These are phyloP conservation scores for Mesorhabditis belari DNA, from an alignment of 2,888 invertebrate species.

Conservation along the genomic window DNA sequence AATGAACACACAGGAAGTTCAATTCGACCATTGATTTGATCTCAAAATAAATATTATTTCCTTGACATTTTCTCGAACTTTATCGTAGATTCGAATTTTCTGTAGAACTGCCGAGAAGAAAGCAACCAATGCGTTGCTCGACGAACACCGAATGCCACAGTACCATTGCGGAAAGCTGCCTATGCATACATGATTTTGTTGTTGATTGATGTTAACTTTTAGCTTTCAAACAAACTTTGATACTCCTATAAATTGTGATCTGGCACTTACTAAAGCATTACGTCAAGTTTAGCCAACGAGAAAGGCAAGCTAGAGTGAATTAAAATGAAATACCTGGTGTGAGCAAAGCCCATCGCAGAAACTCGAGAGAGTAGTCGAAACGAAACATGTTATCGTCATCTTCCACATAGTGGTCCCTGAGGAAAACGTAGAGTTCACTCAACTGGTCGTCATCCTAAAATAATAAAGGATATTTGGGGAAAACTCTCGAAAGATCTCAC, in stretches of 20 bases:
- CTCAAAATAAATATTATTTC: no score
- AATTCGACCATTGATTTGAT: not conserved
- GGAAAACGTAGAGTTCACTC: constrained; percentile 83
- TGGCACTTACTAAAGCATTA: constrained; percentile 63
- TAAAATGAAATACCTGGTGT: not conserved
- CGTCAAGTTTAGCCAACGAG: no score
- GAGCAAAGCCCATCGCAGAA: constrained; percentile 74
- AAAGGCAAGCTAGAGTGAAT: no score
- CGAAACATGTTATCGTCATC: constrained; percentile 99
- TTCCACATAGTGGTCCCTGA: constrained; percentile 98
- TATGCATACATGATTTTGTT: no score
- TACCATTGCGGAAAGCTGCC: constrained; percentile 96
- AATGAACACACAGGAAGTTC: no score
- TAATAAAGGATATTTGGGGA: no score
- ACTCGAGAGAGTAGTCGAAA: constrained; percentile 95
- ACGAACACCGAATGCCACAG: constrained; percentile 87
- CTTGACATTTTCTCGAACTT: no score
- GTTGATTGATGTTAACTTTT: no score
- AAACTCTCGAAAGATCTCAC: no score
- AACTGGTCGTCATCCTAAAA: constrained; percentile 57
- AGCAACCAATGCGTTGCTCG: constrained; percentile 85
- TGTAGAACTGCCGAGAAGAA: constrained; percentile 96
- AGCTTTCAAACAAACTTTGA: no score
- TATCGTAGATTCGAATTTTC: constrained; percentile 78
- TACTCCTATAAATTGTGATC: no score